Evolutionary conservation across 2,888 invertebrate species (phyloP).

Genomic region (Drosophila melanocephala): DNA sequence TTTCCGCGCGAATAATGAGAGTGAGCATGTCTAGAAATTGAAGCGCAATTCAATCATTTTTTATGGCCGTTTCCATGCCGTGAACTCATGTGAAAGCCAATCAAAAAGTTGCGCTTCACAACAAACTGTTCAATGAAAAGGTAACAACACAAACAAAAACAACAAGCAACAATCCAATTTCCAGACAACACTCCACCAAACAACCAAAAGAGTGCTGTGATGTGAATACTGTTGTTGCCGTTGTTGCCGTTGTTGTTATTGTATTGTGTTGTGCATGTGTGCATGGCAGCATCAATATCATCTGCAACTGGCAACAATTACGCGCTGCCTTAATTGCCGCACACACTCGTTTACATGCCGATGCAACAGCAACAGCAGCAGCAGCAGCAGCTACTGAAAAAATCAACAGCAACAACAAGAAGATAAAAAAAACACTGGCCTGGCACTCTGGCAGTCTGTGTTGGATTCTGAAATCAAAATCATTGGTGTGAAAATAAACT

Average conservation of each 20-base stretch:
- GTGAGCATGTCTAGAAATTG: constrained; percentile 52
- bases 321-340: constrained; percentile 78
- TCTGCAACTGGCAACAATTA: constrained; percentile 80
- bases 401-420: constrained; percentile 17
- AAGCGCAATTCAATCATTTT: constrained; percentile 73
- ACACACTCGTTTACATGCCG: constrained; percentile 59
- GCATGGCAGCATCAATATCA: constrained; percentile 65
- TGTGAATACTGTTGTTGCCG: constrained; percentile 25
- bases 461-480: constrained; percentile 71
- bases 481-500: constrained; percentile 81
- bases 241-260: constrained; percentile 12
- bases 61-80: constrained; percentile 50
- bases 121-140: constrained; percentile 67
- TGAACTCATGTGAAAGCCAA: constrained; percentile 64
- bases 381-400: constrained; percentile 2
- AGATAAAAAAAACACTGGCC: constrained; percentile 24
- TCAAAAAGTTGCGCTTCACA: constrained; percentile 74
- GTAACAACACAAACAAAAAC: constrained; percentile 11
- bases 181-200: constrained; percentile 9
- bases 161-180: constrained; percentile 23
- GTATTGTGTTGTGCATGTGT: constrained; percentile 20
- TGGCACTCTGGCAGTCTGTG: constrained; percentile 19
- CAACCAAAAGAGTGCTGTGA: constrained; percentile 29
- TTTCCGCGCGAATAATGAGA: constrained; percentile 51
- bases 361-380: constrained; percentile 10